A percentile compares a stretch with the other conserved stretches of the same genome.
These are phyloP conservation scores for Melanostoma scalare DNA, from an alignment of 2,888 invertebrate genomes.

Conservation along the genomic window DNA sequence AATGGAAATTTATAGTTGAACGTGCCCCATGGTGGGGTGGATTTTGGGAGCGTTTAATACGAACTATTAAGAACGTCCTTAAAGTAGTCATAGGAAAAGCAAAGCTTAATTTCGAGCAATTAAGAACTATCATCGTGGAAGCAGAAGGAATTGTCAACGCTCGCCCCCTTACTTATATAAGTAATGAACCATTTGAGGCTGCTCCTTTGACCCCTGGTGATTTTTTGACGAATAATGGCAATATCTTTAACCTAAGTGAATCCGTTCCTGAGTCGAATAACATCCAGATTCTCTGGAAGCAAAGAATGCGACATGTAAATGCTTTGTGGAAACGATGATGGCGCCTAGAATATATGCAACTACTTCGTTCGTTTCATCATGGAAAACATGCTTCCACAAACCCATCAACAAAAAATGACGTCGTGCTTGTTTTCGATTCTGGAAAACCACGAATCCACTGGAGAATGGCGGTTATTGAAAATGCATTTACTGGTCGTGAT, in stretches of 20 bases:
- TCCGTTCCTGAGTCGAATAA: constrained; percentile 8
- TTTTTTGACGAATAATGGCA: constrained; percentile 2
- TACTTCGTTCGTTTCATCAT: constrained; percentile 17
- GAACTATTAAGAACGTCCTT: constrained; percentile 1
- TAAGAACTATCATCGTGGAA: constrained; percentile 15
- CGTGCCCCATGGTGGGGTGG: not conserved
- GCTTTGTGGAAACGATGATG: constrained; percentile 10
- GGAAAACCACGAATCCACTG: constrained; percentile 48
- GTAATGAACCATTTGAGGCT: not conserved
- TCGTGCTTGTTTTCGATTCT: constrained; percentile 26
- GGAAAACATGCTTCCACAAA: constrained; percentile 8
- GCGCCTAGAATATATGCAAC: constrained; percentile 21
- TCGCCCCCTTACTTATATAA: constrained; percentile 17
- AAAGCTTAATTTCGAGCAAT: constrained; percentile 10
- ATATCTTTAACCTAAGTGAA: constrained; percentile 8
- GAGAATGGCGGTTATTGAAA: constrained; percentile 28
- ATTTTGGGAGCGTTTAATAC: constrained; percentile 13
- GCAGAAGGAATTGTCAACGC: constrained; percentile 7
- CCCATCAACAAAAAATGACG: constrained; percentile 14
- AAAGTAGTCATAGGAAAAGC: constrained; percentile 13
- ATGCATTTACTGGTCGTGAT: constrained; percentile 36
- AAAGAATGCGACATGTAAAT: constrained; percentile 26
- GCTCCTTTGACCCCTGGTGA: constrained; percentile 1
- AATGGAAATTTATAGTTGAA: not conserved
- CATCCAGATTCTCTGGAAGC: constrained; percentile 27